These are phyloP conservation scores for Tipula unca DNA, from an alignment of 2,888 invertebrate genomes.

Conservation along the genomic window DNA sequence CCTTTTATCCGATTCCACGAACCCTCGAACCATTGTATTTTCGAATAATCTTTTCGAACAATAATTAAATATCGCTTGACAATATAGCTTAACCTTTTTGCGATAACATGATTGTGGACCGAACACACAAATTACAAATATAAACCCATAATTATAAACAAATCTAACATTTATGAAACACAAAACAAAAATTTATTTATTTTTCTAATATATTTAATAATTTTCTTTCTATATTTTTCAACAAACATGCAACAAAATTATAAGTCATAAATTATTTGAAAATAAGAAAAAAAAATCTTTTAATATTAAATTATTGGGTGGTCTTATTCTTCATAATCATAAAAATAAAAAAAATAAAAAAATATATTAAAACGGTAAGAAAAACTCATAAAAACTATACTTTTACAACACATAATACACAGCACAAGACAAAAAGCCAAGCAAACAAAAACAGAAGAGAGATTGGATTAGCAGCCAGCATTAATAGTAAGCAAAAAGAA, in stretches of 20 bases:
- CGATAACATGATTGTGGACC: not conserved
- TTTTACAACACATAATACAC: not conserved
- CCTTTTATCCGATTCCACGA: too few relatives aligned
- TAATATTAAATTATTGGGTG: slow-evolving; percentile 14
- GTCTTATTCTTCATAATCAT: slow-evolving; percentile 4
- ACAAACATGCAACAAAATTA: slow-evolving; percentile 8
- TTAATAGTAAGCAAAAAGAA: not conserved
- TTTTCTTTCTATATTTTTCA: not conserved
- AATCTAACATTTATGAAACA: not conserved
- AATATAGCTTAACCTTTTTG: not conserved
- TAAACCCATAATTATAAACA: not conserved
- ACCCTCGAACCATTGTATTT: too few relatives aligned
- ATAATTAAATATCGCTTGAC: too few relatives aligned
- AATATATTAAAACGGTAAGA: slow-evolving; percentile 8
- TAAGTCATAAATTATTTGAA: not conserved
- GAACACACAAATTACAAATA: not conserved
- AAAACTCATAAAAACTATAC: not conserved
- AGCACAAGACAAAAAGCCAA: not conserved
- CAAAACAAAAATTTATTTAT: not conserved
- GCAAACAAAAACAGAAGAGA: not conserved
- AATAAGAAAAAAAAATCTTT: not conserved
- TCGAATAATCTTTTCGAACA: too few relatives aligned
- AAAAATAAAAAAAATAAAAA: not conserved
- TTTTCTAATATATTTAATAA: not conserved
- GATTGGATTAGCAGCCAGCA: not conserved